phyloP scores from a whole-genome alignment of 1,140 invertebrate genomes.

The Conopomorpha cramerella region DNA sequence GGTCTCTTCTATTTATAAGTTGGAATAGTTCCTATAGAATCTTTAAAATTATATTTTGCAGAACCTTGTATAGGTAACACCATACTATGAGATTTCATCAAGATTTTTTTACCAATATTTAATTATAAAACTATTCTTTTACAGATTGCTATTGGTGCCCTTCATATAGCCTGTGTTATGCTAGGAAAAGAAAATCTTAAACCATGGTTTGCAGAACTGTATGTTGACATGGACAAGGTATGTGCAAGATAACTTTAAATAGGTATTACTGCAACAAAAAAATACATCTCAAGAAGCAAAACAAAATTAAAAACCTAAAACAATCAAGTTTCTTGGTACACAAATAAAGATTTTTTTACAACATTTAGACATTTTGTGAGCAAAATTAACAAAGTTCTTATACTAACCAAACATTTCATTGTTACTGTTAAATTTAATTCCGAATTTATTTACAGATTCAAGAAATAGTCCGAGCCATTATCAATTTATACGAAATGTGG shows the following conservation, averaged over 20 bases:
- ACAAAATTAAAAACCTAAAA: no score
- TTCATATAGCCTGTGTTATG: constrained; percentile 97
- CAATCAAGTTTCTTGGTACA: no score
- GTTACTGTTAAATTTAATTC: no score
- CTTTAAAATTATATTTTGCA: constrained; percentile 10
- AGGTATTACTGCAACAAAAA: no score
- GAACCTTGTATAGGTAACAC: neutral
- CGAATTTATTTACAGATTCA: constrained; percentile 70
- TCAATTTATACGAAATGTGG: constrained; percentile 96
- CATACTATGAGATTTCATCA: neutral
- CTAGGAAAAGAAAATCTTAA: constrained; percentile 91
- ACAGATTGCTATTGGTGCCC: constrained; percentile 73
- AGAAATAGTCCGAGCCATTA: constrained; percentile 92
- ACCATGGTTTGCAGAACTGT: constrained; percentile 97
- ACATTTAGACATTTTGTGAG: constrained; percentile 2
- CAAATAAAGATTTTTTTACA: no score
- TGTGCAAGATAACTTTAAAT: constrained; percentile 2
- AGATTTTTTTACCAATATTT: no score
- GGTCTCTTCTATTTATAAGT: no score
- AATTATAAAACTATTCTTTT: no score
- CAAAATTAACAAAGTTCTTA: no score
- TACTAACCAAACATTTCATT: no score
- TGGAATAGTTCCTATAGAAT: no score
- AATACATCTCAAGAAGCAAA: no score
- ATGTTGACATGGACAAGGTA: constrained; percentile 96